Evolutionary conservation across 2,888 invertebrate genomes (phyloP), one percentile per base, ranked within the genome.

Genomic region (Tholera decimalis): DNA sequence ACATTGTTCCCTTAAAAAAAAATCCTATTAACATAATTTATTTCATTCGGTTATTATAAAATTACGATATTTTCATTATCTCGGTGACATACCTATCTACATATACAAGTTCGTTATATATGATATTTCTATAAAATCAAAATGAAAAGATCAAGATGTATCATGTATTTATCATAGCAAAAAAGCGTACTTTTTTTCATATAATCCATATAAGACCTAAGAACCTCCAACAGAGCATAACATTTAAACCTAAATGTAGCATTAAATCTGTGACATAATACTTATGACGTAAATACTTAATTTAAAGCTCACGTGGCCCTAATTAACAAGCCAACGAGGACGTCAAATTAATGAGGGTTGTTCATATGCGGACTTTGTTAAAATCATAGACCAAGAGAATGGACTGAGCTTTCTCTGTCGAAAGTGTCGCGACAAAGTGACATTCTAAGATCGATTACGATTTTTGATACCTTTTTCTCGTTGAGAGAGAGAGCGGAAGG

Each of bases 321-420:
- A 79, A 83, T 83, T 80, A 85, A 77, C 66, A 46, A 54, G 24
- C 46, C 13, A 26, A 60, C 49, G 47, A 68, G 78, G 74, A 75
- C 66, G 74, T 74, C 68, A 28, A 65, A 82, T 65, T 83, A 79
- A 83, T 83, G 73, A 75, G 68, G 66, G 64, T 75, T 58, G 60
- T 73, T 80, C 56, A 69, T 69, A 77, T 66, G 62, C 71, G 33
- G 46, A 72, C 58, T 82, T 54, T 64, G 58, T 77, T 68, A 65
- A 28, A 46, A 28, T 18, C 28, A 47, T 18, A 18, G 11, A 18
- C 28, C 3, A 2, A 13, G 28, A 47, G 47, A 28, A 47, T 47
- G 47, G 47, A 47, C 28, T 18, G 47, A 47, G 47, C 18, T 5
- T 28, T 28, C 9, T 0, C 2, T 46, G 9, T 18, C 13, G 6